A percentile compares a stretch with the other conserved stretches of the same genome.
phyloP scores from a whole-genome alignment of 2,888 invertebrate genomes.

The Trissoscelio sp. region DNA sequence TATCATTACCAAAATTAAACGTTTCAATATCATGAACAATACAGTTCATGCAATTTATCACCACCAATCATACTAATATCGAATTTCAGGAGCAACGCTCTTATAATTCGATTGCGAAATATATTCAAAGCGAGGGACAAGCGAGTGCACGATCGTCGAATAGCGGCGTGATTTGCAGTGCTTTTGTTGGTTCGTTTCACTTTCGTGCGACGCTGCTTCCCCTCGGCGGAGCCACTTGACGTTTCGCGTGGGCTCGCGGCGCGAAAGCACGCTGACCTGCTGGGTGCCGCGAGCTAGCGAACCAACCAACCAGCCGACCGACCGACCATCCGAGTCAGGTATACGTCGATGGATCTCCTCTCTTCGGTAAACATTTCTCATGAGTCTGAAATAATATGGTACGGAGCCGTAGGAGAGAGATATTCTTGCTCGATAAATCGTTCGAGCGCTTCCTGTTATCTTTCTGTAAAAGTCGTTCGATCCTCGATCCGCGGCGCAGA shows the following conservation, averaged over 20 bases:
- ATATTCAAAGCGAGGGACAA: conserved; percentile 3
- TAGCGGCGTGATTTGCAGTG: conserved; percentile 31
- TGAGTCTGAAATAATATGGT: conserved; percentile 71
- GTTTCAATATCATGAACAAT: conserved; percentile 22
- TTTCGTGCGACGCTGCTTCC: conserved; percentile 45
- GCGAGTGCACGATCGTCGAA: conserved; percentile 7
- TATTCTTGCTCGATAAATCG: conserved; percentile 71
- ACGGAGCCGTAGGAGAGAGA: conserved; percentile 62
- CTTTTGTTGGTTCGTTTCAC: conserved; percentile 57
- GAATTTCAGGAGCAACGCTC: conserved; percentile 53
- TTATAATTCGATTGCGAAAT: conserved; percentile 42
- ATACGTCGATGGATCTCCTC: conserved; percentile 61
- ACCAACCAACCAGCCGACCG: conserved; percentile 15
- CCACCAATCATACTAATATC: conserved; percentile 28
- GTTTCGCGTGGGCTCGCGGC: conserved; percentile 62
- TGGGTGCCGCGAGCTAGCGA: conserved; percentile 41
- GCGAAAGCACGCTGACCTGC: conserved; percentile 56
- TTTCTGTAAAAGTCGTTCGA: conserved; percentile 71
- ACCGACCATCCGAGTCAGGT: conserved; percentile 42
- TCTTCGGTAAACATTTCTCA: conserved; percentile 71
- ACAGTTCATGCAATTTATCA: neutral
- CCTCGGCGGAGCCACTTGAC: conserved; percentile 40
- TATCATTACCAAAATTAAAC: conserved; percentile 36
- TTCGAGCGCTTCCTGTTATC: conserved; percentile 71
- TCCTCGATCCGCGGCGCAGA: conserved; percentile 67